phyloP scores from a whole-genome alignment of 2,888 invertebrate genomes.

The Cetonia aurata region DNA sequence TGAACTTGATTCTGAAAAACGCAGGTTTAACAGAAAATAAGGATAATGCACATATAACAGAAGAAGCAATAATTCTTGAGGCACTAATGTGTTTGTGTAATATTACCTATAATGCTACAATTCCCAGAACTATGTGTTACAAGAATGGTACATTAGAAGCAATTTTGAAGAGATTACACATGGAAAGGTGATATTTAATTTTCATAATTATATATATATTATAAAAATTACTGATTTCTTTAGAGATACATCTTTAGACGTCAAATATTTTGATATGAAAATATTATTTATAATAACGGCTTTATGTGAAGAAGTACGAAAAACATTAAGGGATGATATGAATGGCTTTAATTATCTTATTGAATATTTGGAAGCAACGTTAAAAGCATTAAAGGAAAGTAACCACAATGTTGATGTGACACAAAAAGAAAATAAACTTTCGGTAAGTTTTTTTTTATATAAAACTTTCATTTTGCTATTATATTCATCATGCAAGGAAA shows the following conservation, averaged over 20 bases:
- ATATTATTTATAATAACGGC: slow-evolving; percentile 91
- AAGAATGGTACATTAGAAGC: slow-evolving; percentile 78
- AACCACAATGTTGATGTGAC: slow-evolving; percentile 50
- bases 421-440: slow-evolving; percentile 44
- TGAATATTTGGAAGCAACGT: slow-evolving; percentile 75
- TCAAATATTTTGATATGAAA: slow-evolving; percentile 90
- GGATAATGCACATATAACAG: slow-evolving; percentile 64
- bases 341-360: slow-evolving; percentile 79
- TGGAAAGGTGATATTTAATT: slow-evolving; percentile 45
- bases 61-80: slow-evolving; percentile 76
- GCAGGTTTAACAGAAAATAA: slow-evolving; percentile 72
- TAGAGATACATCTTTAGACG: slow-evolving; percentile 74
- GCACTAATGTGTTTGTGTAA: slow-evolving; percentile 92
- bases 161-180: slow-evolving; percentile 73
- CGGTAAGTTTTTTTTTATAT: slow-evolving; percentile 14
- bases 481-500: too few relatives aligned
- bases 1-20: slow-evolving; percentile 76
- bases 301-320: slow-evolving; percentile 77
- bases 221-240: slow-evolving; percentile 56
- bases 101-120: slow-evolving; percentile 81
- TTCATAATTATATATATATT: neutral
- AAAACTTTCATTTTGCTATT: slow-evolving; percentile 4
- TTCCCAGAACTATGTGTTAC: slow-evolving; percentile 73
- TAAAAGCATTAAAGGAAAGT: slow-evolving; percentile 63
- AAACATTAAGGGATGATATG: slow-evolving; percentile 75